Evolutionary conservation across 2,888 invertebrate species (phyloP), one percentile per base, ranked within the genome.

Genomic region (Electrophaes corylata): DNA sequence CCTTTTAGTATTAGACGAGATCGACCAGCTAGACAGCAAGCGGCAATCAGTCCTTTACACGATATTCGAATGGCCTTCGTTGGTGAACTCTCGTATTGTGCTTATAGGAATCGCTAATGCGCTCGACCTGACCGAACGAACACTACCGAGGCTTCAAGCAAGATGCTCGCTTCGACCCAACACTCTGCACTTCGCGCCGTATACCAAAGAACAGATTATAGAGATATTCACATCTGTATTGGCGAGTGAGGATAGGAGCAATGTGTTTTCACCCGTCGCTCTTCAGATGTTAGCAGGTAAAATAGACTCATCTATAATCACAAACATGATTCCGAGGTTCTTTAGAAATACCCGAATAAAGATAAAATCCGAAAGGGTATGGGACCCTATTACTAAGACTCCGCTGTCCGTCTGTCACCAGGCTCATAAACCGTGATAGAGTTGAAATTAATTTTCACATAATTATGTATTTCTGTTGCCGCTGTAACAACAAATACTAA

Each of bases 51-150:
- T 99, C 2, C 90, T 99, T 4, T 98, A 99, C 84, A 95, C 96
- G 0, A 94, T 99, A 69, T 99, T 99, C 81, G 97, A 98, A 78
- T 98, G 98, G 98, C 97, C 98, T 0, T 93, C 96, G 0, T 80
- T 94, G 51, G 79, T 88, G 0, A 86, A 93, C 18, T 95, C 96
- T 0, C 94, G 94, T 35, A 78, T 99, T 0, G 93, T 98, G 41
- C 90, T 99, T 6, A 93, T 99, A 26, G 99, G 98, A 39, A 96
- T 99, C 65, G 98, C 99, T 11, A 99, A 99, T 86, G 96, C 99
- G 2, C 91, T 99, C 54, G 99, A 99, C 90, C 92, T 99, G 61
- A 99, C 98, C 0, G 97, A 98, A 80, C 93, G 99, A 10, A 93
- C 96, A 40, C 88, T 99, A 59, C 97, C 98, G 20, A 93, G 98